phyloP scores from a whole-genome alignment of 2,888 invertebrate species.

The Caenorhabditis japonica region DNA sequence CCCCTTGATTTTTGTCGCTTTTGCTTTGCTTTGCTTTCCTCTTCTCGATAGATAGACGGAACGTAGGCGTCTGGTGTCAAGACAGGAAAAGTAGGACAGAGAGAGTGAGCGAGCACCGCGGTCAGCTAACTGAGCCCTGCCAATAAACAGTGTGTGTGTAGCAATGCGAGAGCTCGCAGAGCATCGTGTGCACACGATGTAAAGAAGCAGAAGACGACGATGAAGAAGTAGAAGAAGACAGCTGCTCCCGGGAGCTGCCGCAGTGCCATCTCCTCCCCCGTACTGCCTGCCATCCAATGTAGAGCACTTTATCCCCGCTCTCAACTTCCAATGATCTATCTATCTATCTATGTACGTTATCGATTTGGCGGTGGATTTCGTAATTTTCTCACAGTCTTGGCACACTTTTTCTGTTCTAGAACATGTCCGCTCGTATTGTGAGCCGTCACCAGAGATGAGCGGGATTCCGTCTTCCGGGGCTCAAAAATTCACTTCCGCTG shows the following conservation, averaged over 20 bases:
- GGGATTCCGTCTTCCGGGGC: no score
- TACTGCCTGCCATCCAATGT: not conserved
- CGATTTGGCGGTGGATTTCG: conserved; percentile 12
- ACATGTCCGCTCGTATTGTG: no score
- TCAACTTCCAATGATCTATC: conserved; percentile 9
- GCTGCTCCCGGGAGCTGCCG: conserved; percentile 17
- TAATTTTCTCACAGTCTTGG: not conserved
- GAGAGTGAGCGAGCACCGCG: conserved; percentile 21
- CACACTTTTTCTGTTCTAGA: no score
- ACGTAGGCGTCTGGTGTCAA: conserved; percentile 41
- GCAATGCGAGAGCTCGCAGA: conserved; percentile 21
- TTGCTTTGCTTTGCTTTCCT: not conserved
- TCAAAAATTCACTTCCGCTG: no score
- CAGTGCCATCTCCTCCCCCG: conserved; percentile 24
- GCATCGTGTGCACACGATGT: conserved; percentile 29
- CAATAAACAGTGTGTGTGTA: conserved; percentile 47
- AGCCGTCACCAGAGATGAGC: no score
- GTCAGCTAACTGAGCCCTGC: conserved; percentile 31
- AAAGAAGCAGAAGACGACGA: no score
- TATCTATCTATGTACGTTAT: no score
- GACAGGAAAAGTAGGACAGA: not conserved
- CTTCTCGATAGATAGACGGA: no score
- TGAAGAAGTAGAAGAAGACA: no score
- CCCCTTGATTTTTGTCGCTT: not conserved
- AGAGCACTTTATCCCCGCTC: conserved; percentile 26